These are phyloP conservation scores for Tenebrio molitor DNA, from an alignment of 1,140 invertebrate species.

Conservation along the genomic window DNA sequence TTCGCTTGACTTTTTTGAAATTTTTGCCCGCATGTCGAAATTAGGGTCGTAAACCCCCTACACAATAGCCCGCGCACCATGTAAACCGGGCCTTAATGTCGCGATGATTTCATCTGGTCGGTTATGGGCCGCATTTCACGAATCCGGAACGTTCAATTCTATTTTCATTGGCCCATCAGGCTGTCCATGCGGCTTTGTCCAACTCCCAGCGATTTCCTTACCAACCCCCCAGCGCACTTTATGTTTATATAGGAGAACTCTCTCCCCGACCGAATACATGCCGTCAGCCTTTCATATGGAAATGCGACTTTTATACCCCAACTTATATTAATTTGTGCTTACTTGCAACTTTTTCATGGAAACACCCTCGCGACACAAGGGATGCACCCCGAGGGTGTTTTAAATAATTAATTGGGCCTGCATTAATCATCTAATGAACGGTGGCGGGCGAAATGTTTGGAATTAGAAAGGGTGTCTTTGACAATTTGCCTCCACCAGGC, in stretches of 20 bases:
- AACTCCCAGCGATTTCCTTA: slow-evolving; percentile 6
- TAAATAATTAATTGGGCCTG: slow-evolving; percentile 31
- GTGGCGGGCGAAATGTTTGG: neutral
- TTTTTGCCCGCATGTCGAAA: no score
- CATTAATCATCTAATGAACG: slow-evolving; percentile 7
- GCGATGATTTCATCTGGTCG: neutral
- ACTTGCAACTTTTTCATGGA: slow-evolving; percentile 41
- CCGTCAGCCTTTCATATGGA: slow-evolving; percentile 54
- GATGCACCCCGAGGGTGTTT: slow-evolving; percentile 21
- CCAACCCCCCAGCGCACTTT: slow-evolving; percentile 21
- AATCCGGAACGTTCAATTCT: slow-evolving; percentile 8
- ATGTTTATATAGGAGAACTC: slow-evolving; percentile 42
- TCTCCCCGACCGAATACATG: slow-evolving; percentile 18
- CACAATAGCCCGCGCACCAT: neutral
- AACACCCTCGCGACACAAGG: slow-evolving; percentile 16
- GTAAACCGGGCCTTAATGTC: neutral
- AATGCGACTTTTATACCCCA: slow-evolving; percentile 49
- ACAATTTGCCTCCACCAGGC: no score
- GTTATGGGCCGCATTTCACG: neutral
- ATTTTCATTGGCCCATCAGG: slow-evolving; percentile 2
- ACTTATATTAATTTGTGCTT: slow-evolving; percentile 52
- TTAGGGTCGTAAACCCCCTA: neutral
- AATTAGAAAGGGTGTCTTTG: neutral
- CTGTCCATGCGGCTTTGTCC: slow-evolving; percentile 35
- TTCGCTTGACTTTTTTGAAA: no score